phyloP scores from a whole-genome alignment of 2,888 invertebrate genomes.

The Sarcophaga variegata region DNA sequence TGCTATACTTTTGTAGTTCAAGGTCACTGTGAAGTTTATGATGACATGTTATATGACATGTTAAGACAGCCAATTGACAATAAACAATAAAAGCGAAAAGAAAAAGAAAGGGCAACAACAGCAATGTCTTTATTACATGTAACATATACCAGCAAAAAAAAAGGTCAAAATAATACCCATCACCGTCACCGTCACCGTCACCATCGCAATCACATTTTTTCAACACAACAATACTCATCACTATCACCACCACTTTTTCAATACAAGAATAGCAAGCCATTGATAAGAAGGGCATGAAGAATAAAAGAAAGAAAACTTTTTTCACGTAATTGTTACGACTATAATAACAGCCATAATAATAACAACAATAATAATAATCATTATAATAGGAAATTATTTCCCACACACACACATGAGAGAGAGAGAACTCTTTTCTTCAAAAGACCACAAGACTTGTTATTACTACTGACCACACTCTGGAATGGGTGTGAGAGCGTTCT shows the following conservation, averaged over 20 bases:
- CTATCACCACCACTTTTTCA: too few relatives aligned
- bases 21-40: neutral
- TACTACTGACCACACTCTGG: neutral
- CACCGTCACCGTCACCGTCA: too few relatives aligned
- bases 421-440: too few relatives aligned
- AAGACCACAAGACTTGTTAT: too few relatives aligned
- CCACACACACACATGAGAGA: neutral
- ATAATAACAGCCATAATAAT: neutral
- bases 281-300: too few relatives aligned
- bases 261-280: neutral
- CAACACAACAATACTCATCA: too few relatives aligned
- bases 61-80: neutral
- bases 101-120: neutral
- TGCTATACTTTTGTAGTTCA: neutral
- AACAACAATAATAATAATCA: neutral
- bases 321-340: neutral
- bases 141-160: neutral
- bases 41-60: neutral
- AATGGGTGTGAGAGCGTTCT: slow-evolving; percentile 20
- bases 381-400: neutral
- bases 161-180: too few relatives aligned
- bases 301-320: neutral
- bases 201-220: too few relatives aligned
- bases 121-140: neutral
- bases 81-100: neutral